phyloP scores from a whole-genome alignment of 1,140 invertebrate genomes.

The Drosophila nasuta region DNA sequence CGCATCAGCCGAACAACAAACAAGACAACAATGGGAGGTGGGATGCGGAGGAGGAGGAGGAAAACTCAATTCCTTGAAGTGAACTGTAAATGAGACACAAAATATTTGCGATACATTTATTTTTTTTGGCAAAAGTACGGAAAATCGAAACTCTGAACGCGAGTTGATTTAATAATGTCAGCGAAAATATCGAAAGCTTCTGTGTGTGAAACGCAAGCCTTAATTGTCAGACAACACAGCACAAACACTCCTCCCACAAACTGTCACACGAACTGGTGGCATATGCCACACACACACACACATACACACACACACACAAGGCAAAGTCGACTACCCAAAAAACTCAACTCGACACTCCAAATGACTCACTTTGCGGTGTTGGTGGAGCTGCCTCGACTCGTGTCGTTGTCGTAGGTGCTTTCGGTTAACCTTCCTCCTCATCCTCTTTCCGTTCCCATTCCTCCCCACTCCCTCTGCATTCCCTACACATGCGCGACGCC shows the following conservation, averaged over 20 bases:
- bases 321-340: slow-evolving; percentile 11
- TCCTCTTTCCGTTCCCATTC: too few relatives aligned
- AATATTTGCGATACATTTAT: slow-evolving; percentile 37
- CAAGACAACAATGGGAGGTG: slow-evolving; percentile 7
- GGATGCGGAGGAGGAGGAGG: not conserved
- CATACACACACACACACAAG: not conserved
- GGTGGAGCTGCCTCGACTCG: slow-evolving; percentile 18
- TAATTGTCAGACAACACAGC: slow-evolving; percentile 41
- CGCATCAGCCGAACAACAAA: slow-evolving; percentile 34
- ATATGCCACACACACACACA: not conserved
- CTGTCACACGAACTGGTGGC: not conserved
- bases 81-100: slow-evolving; percentile 23
- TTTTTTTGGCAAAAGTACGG: slow-evolving; percentile 2
- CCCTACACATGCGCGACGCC: not conserved
- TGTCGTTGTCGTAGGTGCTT: slow-evolving; percentile 10
- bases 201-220: slow-evolving; percentile 9
- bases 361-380: slow-evolving; percentile 42
- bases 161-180: slow-evolving; percentile 44
- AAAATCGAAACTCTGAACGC: slow-evolving; percentile 21
- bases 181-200: slow-evolving; percentile 9
- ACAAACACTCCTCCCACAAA: slow-evolving; percentile 10
- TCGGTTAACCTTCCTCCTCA: not conserved
- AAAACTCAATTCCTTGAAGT: slow-evolving; percentile 26
- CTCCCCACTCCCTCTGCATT: not conserved
- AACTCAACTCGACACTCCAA: slow-evolving; percentile 31